Percentiles rank a stretch among this genome's conserved stretches.
Evolutionary conservation across 2,797 vertebrate genomes (phyloP).

Genomic region (Tauraco hartlaubi): DNA sequence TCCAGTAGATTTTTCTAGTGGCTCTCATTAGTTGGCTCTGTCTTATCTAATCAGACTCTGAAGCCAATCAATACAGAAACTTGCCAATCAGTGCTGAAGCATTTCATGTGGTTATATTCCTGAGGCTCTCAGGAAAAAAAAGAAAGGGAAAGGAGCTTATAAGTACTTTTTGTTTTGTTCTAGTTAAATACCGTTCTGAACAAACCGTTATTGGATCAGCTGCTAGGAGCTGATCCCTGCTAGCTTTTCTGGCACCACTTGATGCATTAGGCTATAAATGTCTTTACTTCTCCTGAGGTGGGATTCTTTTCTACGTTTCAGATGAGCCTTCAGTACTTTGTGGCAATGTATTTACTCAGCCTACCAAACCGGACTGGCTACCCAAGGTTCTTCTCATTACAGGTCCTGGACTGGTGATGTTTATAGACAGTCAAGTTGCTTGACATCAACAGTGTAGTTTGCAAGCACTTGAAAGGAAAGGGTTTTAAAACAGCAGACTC

Average conservation of each 20-base stretch:
- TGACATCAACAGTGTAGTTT: background rate
- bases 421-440: background rate
- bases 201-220: background rate
- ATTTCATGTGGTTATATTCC: conserved; percentile 35
- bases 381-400: background rate
- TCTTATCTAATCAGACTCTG: conserved; percentile 59
- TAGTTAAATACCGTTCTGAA: conserved; percentile 10
- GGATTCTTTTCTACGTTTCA: background rate
- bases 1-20: conserved; percentile 42
- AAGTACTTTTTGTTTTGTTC: conserved; percentile 49
- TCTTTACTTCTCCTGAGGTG: background rate
- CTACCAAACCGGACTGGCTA: background rate
- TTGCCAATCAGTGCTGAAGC: conserved; percentile 36
- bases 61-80: conserved; percentile 65
- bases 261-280: background rate
- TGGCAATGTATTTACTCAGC: background rate
- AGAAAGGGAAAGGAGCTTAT: background rate
- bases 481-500: background rate
- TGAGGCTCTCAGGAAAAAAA: background rate
- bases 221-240: background rate
- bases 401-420: background rate
- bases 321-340: background rate
- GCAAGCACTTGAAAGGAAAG: background rate
- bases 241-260: background rate
- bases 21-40: conserved; percentile 38